Percentiles rank a stretch among this genome's conserved stretches.
Conservation (phyloP, 2,888 invertebrate species). For the Ormyrus thymus region DNA sequence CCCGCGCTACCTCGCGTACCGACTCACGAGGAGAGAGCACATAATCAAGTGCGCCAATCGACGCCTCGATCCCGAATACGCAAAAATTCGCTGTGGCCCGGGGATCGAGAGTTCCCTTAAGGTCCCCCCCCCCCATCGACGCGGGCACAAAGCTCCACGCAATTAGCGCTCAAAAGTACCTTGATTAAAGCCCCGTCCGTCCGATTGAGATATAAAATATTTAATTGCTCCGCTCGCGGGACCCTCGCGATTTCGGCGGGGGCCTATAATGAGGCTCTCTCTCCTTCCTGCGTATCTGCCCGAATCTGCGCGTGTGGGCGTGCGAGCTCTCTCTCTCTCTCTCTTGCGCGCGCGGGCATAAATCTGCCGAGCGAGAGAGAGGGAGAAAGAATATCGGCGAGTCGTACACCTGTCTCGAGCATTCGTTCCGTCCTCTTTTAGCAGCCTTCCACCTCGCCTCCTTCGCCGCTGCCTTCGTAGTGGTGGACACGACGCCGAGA, state of each 20-base stretch:
- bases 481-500: slow-evolving; percentile 29
- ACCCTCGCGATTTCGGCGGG: slow-evolving; percentile 17
- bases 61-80: neutral
- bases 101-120: too few species aligned
- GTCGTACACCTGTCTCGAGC: slow-evolving; percentile 48
- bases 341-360: slow-evolving; percentile 28
- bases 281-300: slow-evolving; percentile 14
- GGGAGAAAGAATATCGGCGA: slow-evolving; percentile 1
- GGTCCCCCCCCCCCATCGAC: neutral
- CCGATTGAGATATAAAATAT: slow-evolving; percentile 51
- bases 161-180: slow-evolving; percentile 40
- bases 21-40: neutral
- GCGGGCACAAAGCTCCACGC: slow-evolving; percentile 14
- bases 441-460: slow-evolving; percentile 39
- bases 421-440: slow-evolving; percentile 64
- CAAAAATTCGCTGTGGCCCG: neutral
- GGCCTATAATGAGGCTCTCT: slow-evolving; percentile 28
- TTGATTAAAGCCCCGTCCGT: slow-evolving; percentile 11
- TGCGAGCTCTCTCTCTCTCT: neutral
- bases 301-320: slow-evolving; percentile 47
- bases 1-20: slow-evolving; percentile 5
- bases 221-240: slow-evolving; percentile 40
- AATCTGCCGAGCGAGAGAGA: slow-evolving; percentile 17
- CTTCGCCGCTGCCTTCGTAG: neutral
- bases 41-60: slow-evolving; percentile 29